These are phyloP conservation scores for Phymorhynchus buccinoides DNA, from an alignment of 1,140 invertebrate species.

Conservation along the genomic window DNA sequence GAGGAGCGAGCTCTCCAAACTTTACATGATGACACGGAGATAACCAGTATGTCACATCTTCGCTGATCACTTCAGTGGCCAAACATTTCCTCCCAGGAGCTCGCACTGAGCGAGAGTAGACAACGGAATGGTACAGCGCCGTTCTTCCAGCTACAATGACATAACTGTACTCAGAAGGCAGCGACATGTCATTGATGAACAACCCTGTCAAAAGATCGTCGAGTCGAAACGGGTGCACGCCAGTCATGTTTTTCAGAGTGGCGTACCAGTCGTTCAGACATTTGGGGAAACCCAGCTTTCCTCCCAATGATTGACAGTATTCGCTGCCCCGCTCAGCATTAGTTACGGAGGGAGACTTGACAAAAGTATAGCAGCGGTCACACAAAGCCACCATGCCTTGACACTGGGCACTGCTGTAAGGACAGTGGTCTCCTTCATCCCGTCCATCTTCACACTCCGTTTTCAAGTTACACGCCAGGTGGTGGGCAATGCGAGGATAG, in stretches of 20 bases:
- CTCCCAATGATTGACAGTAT: neutral
- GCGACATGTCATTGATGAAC: neutral
- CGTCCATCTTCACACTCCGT: neutral
- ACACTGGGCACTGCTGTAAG: slow-evolving; percentile 10
- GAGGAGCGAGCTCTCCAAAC: neutral
- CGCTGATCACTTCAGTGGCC: no score
- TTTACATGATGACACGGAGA: no score
- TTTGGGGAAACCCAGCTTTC: neutral
- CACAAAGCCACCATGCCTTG: slow-evolving; percentile 24
- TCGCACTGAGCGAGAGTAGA: no score
- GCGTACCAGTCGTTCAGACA: neutral
- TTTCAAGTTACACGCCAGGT: slow-evolving; percentile 30
- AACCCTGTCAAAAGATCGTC: neutral
- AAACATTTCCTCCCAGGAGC: no score
- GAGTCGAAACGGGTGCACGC: neutral
- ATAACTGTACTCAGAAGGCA: no score
- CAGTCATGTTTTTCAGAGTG: neutral
- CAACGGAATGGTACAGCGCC: no score
- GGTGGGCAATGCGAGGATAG: no score
- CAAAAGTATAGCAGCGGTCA: slow-evolving; percentile 13
- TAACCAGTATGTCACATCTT: no score
- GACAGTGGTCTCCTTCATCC: slow-evolving; percentile 29
- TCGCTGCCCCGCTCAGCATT: no score
- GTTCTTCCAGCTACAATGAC: no score
- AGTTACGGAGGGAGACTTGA: neutral